Conservation (phyloP, 2,797 vertebrate species). For the Hippoglossus hippoglossus region DNA sequence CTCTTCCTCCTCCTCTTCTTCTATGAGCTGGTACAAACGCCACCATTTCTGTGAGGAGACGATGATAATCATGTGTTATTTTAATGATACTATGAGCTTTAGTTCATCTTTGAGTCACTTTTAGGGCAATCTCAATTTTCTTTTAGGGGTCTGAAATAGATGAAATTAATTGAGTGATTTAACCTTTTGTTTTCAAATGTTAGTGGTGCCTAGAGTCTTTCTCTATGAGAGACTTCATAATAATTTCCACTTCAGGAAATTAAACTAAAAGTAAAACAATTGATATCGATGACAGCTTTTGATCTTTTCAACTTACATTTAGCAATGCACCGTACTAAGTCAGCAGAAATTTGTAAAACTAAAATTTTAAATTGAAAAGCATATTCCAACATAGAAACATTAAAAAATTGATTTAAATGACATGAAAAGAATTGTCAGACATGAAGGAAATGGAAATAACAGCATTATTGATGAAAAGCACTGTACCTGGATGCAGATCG, state of each 20-base stretch:
- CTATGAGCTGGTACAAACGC: slow-evolving; percentile 81
- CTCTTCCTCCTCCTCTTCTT: slow-evolving; percentile 50
- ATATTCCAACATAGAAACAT: neutral
- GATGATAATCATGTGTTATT: neutral
- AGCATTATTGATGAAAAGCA: neutral
- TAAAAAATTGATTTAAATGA: neutral
- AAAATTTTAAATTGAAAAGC: neutral
- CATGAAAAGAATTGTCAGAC: neutral
- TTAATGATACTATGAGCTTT: too few relatives aligned
- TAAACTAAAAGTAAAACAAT: too few relatives aligned
- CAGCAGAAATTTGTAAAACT: neutral
- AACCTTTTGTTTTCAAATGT: neutral
- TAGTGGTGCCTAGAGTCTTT: neutral
- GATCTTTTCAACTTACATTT: neutral
- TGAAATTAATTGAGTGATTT: neutral
- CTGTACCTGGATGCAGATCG: slow-evolving; percentile 88
- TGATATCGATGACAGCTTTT: neutral
- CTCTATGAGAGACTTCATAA: too few relatives aligned
- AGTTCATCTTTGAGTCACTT: too few relatives aligned
- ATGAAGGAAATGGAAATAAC: neutral
- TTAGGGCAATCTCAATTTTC: neutral
- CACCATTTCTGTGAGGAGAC: slow-evolving; percentile 87
- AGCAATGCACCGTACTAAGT: neutral
- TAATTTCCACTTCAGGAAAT: neutral
- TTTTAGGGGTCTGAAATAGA: neutral